A percentile compares a stretch with the other conserved stretches of the same genome.
Conservation (phyloP, 1,140 invertebrate species). For the Aphelinus certus region DNA sequence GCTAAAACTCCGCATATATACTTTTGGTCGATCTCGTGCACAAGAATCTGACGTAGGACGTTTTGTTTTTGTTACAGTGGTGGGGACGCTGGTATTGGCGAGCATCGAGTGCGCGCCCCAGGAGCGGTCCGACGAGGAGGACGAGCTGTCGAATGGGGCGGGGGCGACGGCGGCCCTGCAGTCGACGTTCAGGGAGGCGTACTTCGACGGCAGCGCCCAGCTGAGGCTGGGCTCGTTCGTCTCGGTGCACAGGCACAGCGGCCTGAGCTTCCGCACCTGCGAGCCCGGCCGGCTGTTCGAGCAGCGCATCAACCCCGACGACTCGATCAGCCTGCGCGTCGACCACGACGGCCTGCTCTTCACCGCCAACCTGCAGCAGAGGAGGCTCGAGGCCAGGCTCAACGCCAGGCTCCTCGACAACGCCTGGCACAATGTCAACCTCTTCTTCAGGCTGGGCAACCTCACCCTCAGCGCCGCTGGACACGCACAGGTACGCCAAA, state of each 20-base stretch:
- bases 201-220: conserved; percentile 82
- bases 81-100: conserved; percentile 48
- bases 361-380: conserved; percentile 67
- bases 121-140: conserved; percentile 27
- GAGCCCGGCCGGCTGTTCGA: conserved; percentile 78
- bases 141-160: conserved; percentile 15
- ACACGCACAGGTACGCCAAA: conserved; percentile 61
- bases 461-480: conserved; percentile 70
- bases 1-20: background rate
- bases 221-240: conserved; percentile 75
- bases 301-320: conserved; percentile 74
- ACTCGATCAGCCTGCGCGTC: conserved; percentile 74
- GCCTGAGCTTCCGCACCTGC: conserved; percentile 83
- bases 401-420: conserved; percentile 78
- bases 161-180: conserved; percentile 57
- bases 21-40: too few relatives aligned
- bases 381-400: conserved; percentile 71
- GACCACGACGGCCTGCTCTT: conserved; percentile 75
- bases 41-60: background rate
- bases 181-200: conserved; percentile 72
- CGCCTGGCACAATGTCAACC: conserved; percentile 81
- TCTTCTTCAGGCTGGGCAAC: conserved; percentile 74
- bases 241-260: conserved; percentile 79
- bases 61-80: conserved; percentile 47
- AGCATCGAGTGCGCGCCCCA: conserved; percentile 45